Base-by-base conservation (phyloP, 2,888 invertebrate genomes). In the Lampropteryx suffumata region DNA sequence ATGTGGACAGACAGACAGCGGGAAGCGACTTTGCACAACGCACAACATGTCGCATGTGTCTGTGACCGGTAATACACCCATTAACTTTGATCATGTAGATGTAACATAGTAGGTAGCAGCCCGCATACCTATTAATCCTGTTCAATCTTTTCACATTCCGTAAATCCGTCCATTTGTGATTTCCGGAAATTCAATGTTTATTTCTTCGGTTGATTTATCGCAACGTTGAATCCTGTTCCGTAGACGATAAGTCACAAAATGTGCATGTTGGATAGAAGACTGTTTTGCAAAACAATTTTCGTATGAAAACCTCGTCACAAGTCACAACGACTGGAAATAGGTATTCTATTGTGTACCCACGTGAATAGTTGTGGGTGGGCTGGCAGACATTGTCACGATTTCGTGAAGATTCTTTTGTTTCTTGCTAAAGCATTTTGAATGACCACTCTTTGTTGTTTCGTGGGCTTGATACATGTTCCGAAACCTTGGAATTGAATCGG, bases 271-370 rank as follows among this genome's bases (percentile, higher is more conserved):
- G 24, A 32, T 29, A 7, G 9, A 14, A 1, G 14, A 10, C n/a
- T n/a, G 12, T 26, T 33, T 36, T 14, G 26, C 41, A 36, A 53
- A 27, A 29, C 36, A 41, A 35, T 52, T 52, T 52, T 48, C 52
- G 35, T 36, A 32, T 49, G 40, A 48, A 53, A 44, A 44, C 44
- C 35, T 29, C 5, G 11, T 4, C 8, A 28, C 2, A 11, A 27
- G 29, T 28, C 28, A 26, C 24, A 12, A 27, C 7, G 26, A 36
- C 29, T 33, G 37, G 28, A 49, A 48, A 41, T 53, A 48, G 39
- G 33, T 40, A 40, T 43, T 47, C 37, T 47, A 45, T 51, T 51
- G 41, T 51, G 41, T 46, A 1, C 24, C 17, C 34, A 27, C 29
- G 47, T 21, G 40, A 29, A 29, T 29, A 35, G 30, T 41, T 21